A percentile compares a stretch with the other conserved stretches of the same genome.
Evolutionary conservation across 2,113 vertebrate species (phyloP).

Genomic region (Albula goreensis): DNA sequence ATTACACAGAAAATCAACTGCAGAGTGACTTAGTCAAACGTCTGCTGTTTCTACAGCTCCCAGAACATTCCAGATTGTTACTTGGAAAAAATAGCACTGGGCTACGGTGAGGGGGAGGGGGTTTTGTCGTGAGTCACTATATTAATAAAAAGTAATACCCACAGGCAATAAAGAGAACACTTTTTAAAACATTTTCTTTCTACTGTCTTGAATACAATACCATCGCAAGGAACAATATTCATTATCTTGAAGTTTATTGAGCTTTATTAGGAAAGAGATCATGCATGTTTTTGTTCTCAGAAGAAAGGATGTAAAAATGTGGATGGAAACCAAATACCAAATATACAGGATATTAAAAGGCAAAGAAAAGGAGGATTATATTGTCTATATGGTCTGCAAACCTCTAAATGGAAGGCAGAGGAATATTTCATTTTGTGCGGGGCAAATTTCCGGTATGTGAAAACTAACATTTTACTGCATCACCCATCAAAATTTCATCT

Average conservation of each 20-base stretch:
- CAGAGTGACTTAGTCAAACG: neutral
- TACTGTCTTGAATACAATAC: neutral
- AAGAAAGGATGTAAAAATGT: neutral
- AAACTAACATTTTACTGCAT: neutral
- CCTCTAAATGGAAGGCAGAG: conserved; percentile 28
- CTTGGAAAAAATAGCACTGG: neutral
- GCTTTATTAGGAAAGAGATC: conserved; percentile 13
- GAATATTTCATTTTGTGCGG: conserved; percentile 19
- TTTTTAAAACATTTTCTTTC: conserved; percentile 8
- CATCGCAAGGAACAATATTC: conserved; percentile 13
- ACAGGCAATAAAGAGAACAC: conserved; percentile 9
- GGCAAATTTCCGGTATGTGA: conserved; percentile 1
- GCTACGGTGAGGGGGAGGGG: neutral
- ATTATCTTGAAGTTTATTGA: neutral
- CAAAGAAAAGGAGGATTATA: neutral
- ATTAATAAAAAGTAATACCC: conserved; percentile 12
- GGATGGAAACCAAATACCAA: neutral
- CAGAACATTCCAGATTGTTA: neutral
- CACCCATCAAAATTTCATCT: neutral
- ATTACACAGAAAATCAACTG: neutral
- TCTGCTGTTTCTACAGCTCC: neutral
- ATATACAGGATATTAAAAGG: conserved; percentile 22
- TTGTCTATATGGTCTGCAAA: conserved; percentile 20
- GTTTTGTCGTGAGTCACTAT: neutral
- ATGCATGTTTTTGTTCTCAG: neutral